Evolutionary conservation across 2,888 invertebrate species (phyloP).

Genomic region (Mesorhabditis sp.): DNA sequence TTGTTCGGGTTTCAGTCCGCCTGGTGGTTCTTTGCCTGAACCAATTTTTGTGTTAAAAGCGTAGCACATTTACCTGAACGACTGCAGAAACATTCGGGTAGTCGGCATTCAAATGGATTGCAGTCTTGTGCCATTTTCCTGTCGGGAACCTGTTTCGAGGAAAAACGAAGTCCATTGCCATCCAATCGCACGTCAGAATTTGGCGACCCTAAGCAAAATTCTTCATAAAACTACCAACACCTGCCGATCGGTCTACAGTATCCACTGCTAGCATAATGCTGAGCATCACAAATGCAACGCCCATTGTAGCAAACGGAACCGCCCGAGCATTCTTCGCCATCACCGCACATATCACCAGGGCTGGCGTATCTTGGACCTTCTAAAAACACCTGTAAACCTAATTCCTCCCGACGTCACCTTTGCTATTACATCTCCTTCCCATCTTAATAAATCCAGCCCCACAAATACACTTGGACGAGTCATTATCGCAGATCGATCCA

Average conservation of each 20-base stretch:
- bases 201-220: constrained; percentile 18
- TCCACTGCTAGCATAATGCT: constrained; percentile 41
- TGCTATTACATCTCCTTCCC: constrained; percentile 39
- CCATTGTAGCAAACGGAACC: constrained; percentile 40
- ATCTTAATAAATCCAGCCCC: constrained; percentile 38
- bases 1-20: constrained; percentile 32
- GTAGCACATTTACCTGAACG: constrained; percentile 18
- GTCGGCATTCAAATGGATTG: constrained; percentile 35
- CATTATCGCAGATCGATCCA: constrained; percentile 50
- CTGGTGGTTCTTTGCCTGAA: constrained; percentile 41
- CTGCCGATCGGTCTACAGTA: constrained; percentile 43
- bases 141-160: constrained; percentile 25
- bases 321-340: constrained; percentile 38
- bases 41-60: background rate
- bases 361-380: constrained; percentile 28
- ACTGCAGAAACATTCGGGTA: constrained; percentile 53
- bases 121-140: constrained; percentile 31
- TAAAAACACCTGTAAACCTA: constrained; percentile 16
- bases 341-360: constrained; percentile 38
- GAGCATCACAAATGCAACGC: constrained; percentile 39
- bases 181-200: constrained; percentile 36
- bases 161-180: constrained; percentile 42
- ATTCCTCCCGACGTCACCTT: constrained; percentile 22
- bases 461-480: constrained; percentile 44
- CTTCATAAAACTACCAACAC: background rate